Base-by-base conservation (phyloP, 2,888 invertebrate species). In the Poecilus cupreus region DNA sequence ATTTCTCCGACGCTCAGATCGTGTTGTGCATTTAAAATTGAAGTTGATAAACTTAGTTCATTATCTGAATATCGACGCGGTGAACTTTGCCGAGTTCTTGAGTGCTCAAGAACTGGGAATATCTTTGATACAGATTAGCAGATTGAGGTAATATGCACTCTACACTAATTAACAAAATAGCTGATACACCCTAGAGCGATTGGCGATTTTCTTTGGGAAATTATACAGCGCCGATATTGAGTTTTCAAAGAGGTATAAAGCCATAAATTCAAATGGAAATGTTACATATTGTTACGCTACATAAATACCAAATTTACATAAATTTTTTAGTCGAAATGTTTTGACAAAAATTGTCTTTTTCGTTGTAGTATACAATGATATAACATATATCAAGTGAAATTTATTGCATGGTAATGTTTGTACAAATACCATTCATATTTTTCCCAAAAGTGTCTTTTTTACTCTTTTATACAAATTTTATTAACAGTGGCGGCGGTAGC, bases 371-470 rank as follows among this genome's bases (percentile, higher is more conserved):
- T 22, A 54, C 22, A 54, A 54, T 54, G 20, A 54, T 20, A 18
- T 18, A 54, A 22, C 54, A 22, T 54, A 18, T 18, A 37, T 64
- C 32, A 64, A 24, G 16, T 10, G 18, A 37, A n/a, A 64, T 64
- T 64, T 64, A 37, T 64, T 64, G 64, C 13, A 64, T 64, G 32
- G 64, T 24, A 64, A 64, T 32, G 37, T 64, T 32, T 64, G 64
- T 32, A 10, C 24, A 26, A 18, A 13, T 64, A 26, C 24, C 24
- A 64, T 37, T 37, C n/a, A n/a, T n/a, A n/a, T n/a, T n/a, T n/a
- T n/a, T n/a, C n/a, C n/a, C n/a, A n/a, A n/a, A n/a, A n/a, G n/a
- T n/a, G n/a, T n/a, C n/a, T n/a, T n/a, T n/a, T n/a, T n/a, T n/a
- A n/a, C n/a, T n/a, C n/a, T n/a, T n/a, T n/a, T n/a, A n/a, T n/a